Conservation (phyloP, 2,888 invertebrate species). For the Odontocolon sp. region DNA sequence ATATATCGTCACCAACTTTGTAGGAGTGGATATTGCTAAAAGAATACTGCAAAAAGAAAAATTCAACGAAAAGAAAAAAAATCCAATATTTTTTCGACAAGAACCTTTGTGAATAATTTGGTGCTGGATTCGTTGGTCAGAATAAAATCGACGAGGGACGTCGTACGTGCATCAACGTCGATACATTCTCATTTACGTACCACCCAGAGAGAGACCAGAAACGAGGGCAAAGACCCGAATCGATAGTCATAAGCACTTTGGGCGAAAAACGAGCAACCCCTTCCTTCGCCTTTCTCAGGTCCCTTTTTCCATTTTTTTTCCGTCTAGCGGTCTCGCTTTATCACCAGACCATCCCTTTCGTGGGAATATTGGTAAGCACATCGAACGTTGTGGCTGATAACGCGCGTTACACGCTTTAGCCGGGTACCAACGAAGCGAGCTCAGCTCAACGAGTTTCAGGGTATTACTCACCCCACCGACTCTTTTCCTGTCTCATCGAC, state of each 20-base stretch:
- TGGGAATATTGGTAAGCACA: conserved; percentile 73
- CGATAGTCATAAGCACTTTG: conserved; percentile 77
- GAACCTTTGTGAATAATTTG: too few species aligned
- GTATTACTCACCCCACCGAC: conserved; percentile 11
- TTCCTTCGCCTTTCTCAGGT: conserved; percentile 44
- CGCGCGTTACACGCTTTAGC: conserved; percentile 73
- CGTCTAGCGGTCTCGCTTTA: conserved; percentile 42
- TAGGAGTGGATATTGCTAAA: too few species aligned
- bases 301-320: conserved; percentile 23
- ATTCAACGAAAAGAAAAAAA: too few species aligned
- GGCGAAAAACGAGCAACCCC: conserved; percentile 70
- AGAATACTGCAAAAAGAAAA: too few species aligned
- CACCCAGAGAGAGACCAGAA: conserved; percentile 19
- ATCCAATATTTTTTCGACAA: too few species aligned
- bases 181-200: conserved; percentile 52
- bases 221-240: conserved; percentile 63
- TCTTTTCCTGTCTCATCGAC: too few species aligned
- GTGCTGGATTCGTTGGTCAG: background rate
- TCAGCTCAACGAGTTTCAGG: conserved; percentile 19
- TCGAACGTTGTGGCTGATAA: conserved; percentile 75
- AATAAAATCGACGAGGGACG: conserved; percentile 28
- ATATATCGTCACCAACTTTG: too few species aligned
- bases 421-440: conserved; percentile 65
- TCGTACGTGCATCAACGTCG: conserved; percentile 20
- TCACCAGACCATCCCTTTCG: conserved; percentile 62